A percentile compares a stretch with the other conserved stretches of the same genome.
Evolutionary conservation across 2,797 vertebrate genomes (phyloP).

Genomic region (Chelmon rostratus): DNA sequence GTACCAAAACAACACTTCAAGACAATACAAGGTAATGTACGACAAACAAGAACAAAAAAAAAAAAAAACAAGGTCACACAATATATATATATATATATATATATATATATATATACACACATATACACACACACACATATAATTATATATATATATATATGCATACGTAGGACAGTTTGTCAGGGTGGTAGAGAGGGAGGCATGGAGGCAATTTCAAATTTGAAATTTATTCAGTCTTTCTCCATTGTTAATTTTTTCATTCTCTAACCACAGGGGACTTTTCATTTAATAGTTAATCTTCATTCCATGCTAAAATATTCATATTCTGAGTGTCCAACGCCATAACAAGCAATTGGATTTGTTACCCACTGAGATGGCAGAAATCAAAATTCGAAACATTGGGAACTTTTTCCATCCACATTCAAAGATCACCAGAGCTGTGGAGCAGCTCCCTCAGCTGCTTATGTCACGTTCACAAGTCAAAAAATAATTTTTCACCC

Average conservation of each 20-base stretch:
- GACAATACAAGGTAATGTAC: not conserved
- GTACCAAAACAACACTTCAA: not conserved
- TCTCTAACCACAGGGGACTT: not conserved
- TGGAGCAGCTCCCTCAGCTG: not conserved
- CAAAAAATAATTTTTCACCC: not conserved
- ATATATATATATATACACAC: no score
- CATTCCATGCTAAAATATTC: not conserved
- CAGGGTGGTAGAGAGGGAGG: not conserved
- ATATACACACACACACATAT: not conserved
- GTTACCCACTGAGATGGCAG: not conserved
- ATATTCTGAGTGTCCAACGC: not conserved
- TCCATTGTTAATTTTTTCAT: not conserved
- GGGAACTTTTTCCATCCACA: not conserved
- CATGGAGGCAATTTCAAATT: not conserved
- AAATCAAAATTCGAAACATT: not conserved
- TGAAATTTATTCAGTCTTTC: not conserved
- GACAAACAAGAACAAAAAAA: not conserved
- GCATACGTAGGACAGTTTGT: not conserved
- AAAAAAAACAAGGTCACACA: no score
- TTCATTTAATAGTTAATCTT: slow-evolving; percentile 5
- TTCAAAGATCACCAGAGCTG: not conserved
- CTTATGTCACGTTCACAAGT: not conserved
- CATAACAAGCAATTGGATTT: slow-evolving; percentile 4
- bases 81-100: no score
- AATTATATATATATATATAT: not conserved